Evolutionary conservation across 1,140 invertebrate genomes (phyloP).

Genomic region (Bombyx mandarina): DNA sequence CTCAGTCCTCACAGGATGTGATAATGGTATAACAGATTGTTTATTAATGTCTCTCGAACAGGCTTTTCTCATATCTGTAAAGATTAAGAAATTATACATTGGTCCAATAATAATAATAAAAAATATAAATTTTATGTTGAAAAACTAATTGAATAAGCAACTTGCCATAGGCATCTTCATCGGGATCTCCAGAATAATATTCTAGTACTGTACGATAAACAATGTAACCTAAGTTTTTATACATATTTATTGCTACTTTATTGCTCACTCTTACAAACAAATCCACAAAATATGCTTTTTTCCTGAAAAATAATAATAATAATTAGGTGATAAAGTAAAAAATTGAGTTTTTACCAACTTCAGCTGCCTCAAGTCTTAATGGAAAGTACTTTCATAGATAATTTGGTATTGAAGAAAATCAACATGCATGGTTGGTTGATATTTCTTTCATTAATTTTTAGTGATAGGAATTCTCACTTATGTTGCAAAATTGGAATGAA

Average conservation of each 20-base stretch:
- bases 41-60: conserved; percentile 92
- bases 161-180: conserved; percentile 98
- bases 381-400: too few relatives aligned
- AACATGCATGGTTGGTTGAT: too few relatives aligned
- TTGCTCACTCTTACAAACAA: conserved; percentile 98
- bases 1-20: conserved; percentile 94
- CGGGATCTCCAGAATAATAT: conserved; percentile 97
- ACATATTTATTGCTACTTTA: conserved; percentile 98
- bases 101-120: too few relatives aligned
- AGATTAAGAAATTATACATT: conserved; percentile 20
- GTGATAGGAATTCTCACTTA: too few relatives aligned
- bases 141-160: conserved; percentile 8
- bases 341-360: too few relatives aligned
- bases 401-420: too few relatives aligned
- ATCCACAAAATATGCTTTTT: conserved; percentile 98
- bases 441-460: too few relatives aligned
- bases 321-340: conserved; percentile 4
- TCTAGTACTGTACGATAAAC: conserved; percentile 96
- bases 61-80: conserved; percentile 98
- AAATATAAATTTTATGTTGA: background rate
- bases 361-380: too few relatives aligned
- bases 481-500: too few relatives aligned
- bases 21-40: conserved; percentile 93
- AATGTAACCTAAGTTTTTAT: conserved; percentile 96
- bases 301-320: conserved; percentile 80